Percentiles rank a stretch among this genome's conserved stretches.
These are phyloP conservation scores for Atrichornis clamosus DNA, from an alignment of 2,113 vertebrate genomes.

Conservation along the genomic window DNA sequence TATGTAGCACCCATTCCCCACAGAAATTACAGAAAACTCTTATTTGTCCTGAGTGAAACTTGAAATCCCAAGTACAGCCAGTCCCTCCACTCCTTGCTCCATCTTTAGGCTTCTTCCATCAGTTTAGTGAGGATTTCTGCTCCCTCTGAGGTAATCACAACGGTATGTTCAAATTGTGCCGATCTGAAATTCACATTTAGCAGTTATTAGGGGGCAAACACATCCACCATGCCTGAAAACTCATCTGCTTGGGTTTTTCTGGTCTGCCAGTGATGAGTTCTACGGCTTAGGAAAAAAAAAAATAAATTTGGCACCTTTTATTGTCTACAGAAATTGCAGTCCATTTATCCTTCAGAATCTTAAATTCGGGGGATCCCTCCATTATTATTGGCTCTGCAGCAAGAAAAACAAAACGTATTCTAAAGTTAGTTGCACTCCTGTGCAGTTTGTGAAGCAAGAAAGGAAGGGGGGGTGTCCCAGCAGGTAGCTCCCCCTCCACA, in stretches of 20 bases:
- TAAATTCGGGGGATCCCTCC: slow-evolving; percentile 87
- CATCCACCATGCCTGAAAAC: neutral
- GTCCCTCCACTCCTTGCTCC: neutral
- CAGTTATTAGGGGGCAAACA: neutral
- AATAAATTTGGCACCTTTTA: slow-evolving; percentile 79
- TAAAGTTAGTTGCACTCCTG: neutral
- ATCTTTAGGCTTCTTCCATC: slow-evolving; percentile 72
- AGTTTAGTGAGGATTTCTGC: slow-evolving; percentile 88
- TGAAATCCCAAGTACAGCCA: neutral
- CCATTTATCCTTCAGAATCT: slow-evolving; percentile 89
- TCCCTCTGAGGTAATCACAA: slow-evolving; percentile 86
- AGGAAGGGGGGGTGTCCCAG: neutral
- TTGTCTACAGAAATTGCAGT: slow-evolving; percentile 87
- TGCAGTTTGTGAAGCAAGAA: neutral
- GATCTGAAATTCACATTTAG: slow-evolving; percentile 78
- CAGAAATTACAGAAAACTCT: neutral
- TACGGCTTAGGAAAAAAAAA: neutral
- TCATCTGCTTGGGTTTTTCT: neutral
- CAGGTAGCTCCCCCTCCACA: neutral
- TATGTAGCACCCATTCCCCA: neutral
- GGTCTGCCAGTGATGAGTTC: neutral
- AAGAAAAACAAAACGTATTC: slow-evolving; percentile 34
- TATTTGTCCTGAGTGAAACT: neutral
- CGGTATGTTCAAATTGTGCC: slow-evolving; percentile 93
- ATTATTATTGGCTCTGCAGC: slow-evolving; percentile 91